These are phyloP conservation scores for Cossypha dichroa DNA, from an alignment of 2,797 vertebrate genomes.

Conservation along the genomic window DNA sequence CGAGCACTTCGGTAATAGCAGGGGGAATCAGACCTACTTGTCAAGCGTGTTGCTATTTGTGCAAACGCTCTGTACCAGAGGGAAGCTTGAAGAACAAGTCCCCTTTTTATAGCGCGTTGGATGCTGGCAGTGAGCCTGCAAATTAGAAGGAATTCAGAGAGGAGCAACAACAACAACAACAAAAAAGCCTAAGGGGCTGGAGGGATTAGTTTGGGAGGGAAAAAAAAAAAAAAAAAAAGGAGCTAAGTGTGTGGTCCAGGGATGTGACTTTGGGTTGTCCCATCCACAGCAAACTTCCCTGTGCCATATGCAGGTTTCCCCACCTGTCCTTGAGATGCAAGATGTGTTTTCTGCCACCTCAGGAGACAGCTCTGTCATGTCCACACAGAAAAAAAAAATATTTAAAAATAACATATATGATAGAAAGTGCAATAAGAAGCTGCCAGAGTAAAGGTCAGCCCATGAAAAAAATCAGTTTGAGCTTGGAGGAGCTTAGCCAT, in stretches of 20 bases:
- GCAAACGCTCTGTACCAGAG: not conserved
- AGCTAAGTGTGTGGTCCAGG: constrained; percentile 49
- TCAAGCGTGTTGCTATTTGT: constrained; percentile 33
- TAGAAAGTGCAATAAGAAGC: not conserved
- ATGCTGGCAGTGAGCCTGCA: constrained; percentile 32
- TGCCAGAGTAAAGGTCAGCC: not conserved
- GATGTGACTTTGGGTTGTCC: not conserved
- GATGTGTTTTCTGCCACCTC: not conserved
- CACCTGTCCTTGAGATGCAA: not conserved
- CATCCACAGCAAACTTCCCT: not conserved
- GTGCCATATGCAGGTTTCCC: not conserved
- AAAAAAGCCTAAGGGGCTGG: constrained; percentile 31
- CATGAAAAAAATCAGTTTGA: accelerated
- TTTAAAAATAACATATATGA: not conserved
- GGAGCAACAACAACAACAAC: constrained; percentile 28
- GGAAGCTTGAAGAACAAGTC: constrained; percentile 67
- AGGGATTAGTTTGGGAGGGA: constrained; percentile 6
- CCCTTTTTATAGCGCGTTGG: constrained; percentile 28
- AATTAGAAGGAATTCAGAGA: constrained; percentile 57
- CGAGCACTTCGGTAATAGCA: not conserved
- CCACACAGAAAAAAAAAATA: not conserved
- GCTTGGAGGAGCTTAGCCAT: not conserved
- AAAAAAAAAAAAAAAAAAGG: not conserved
- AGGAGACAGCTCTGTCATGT: not conserved
- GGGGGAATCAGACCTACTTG: not conserved